phyloP scores from a whole-genome alignment of 2,113 vertebrate genomes.

The Pionites leucogaster region DNA sequence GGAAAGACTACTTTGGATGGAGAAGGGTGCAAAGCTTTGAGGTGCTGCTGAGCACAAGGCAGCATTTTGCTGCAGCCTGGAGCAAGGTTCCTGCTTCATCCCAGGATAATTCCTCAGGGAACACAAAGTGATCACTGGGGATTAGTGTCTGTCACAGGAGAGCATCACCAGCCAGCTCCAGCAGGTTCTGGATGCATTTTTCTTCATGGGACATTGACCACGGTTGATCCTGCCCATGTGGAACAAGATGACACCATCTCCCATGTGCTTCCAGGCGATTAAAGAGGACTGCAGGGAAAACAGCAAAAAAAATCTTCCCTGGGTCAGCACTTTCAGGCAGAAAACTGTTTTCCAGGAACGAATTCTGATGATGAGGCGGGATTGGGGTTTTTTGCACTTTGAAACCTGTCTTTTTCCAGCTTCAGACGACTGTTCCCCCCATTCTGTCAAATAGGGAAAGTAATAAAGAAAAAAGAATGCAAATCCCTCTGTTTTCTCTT shows the following conservation, averaged over 20 bases:
- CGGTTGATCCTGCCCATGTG: neutral
- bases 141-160: fast-evolving
- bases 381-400: neutral
- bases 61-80: fast-evolving
- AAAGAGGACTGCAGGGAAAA: neutral
- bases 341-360: neutral
- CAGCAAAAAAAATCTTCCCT: neutral
- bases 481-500: neutral
- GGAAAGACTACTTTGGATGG: neutral
- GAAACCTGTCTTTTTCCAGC: neutral
- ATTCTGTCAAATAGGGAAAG: neutral
- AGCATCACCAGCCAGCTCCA: neutral
- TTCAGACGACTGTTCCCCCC: neutral
- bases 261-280: neutral
- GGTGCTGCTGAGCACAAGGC: neutral
- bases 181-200: neutral
- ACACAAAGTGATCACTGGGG: neutral
- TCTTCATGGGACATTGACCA: neutral
- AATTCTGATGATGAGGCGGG: neutral
- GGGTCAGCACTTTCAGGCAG: neutral
- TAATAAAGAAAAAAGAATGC: neutral
- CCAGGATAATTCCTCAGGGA: neutral
- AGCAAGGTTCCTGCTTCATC: neutral
- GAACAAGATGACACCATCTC: neutral
- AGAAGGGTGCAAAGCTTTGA: neutral